Base-by-base conservation (phyloP, 2,113 vertebrate species). In the Oreocharis arfaki region DNA sequence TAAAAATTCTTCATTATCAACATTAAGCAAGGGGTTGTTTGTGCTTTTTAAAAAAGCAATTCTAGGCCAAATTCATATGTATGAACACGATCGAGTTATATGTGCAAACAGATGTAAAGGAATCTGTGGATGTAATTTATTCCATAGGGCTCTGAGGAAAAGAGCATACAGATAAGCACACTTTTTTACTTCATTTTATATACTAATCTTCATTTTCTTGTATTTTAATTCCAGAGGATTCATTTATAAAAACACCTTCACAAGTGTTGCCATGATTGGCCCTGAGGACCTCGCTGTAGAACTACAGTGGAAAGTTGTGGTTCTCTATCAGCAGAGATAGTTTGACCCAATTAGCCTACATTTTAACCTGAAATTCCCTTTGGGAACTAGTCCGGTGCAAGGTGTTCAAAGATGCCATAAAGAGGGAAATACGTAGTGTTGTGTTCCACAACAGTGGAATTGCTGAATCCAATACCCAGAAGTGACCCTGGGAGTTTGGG, bases 351-450 rank as follows among this genome's bases (percentile, higher is more conserved):
- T 39, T 47, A 79, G 15, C 27, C 27, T 22, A 10, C 32, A 41
- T 80, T 80, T 65, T 57, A 85, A 39, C 67, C 70, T 78, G 32
- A 63, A 47, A 67, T 89, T 74, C 77, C 47, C 26, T 13, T 9
- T 32, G 33, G 55, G 42, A 91, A 22, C 24, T 39, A 47, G 18
- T 12, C 50, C 33, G 13, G 3, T 42, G 35, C 28, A 10, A 52
- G 17, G 12, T 60, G 35, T 32, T 70, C 71, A 52, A 32, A 82
- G 44, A 11, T 88, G 59, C 42, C 85, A 17, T 32, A 63, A 75
- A 18, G 1, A 59, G 12, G 4, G 1, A 39, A 76, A 57, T 13
- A 9, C 1, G 1, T 0, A 3, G 21, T 2, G 1, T 3, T 0
- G 0, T 71, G 18, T 19, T 44, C 37, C 37, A 11, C 60, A 57